Conservation (phyloP, 2,797 vertebrate genomes). For the Eurystomus glaucurus region DNA sequence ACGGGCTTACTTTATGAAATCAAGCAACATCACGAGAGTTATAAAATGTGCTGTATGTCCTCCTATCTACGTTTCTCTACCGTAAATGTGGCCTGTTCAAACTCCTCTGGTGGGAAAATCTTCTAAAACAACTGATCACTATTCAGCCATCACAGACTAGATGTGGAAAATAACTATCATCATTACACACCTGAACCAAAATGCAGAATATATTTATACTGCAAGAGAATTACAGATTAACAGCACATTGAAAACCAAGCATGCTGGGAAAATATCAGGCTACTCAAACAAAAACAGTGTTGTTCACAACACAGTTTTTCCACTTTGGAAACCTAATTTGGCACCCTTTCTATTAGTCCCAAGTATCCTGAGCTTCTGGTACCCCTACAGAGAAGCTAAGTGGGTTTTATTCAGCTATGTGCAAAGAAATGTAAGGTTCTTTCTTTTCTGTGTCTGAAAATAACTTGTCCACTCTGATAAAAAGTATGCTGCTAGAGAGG, state of each 20-base stretch:
- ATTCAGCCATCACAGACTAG: constrained; percentile 3
- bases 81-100: background rate
- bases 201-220: background rate
- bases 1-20: constrained; percentile 13
- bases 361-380: constrained; percentile 12
- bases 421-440: background rate
- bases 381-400: background rate
- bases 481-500: constrained; percentile 38
- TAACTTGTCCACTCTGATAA: constrained; percentile 42
- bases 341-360: background rate
- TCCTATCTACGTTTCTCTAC: background rate
- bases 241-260: background rate
- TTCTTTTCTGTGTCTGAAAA: constrained; percentile 33
- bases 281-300: background rate
- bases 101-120: background rate
- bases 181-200: background rate
- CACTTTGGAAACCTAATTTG: constrained; percentile 38
- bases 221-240: background rate
- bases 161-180: background rate
- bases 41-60: background rate
- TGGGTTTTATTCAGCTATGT: background rate
- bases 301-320: constrained; percentile 18
- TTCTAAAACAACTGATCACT: background rate
- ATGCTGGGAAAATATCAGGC: background rate
- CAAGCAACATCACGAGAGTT: background rate